phyloP scores from a whole-genome alignment of 2,113 vertebrate species.

The Anoplopoma fimbria region DNA sequence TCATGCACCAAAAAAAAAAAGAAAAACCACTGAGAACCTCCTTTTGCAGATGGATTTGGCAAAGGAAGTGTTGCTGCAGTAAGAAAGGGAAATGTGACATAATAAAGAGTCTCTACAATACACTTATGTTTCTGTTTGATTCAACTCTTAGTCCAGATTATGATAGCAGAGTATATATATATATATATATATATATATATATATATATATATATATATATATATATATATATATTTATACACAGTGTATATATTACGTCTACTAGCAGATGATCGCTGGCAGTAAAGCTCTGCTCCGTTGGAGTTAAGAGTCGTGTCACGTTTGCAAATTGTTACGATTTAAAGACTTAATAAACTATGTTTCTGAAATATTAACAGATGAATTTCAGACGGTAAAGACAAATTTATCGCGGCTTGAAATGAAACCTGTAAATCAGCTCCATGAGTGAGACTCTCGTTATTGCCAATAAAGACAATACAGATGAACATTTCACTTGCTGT shows the following conservation, averaged over 20 bases:
- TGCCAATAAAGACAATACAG: constrained; percentile 44
- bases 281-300: constrained; percentile 32
- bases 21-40: not conserved
- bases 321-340: constrained; percentile 63
- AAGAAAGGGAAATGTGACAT: not conserved
- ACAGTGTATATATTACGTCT: not conserved
- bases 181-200: constrained; percentile 5
- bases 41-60: not conserved
- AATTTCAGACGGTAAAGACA: constrained; percentile 58
- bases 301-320: constrained; percentile 52
- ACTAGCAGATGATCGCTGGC: constrained; percentile 50
- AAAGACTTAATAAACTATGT: constrained; percentile 65
- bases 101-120: not conserved
- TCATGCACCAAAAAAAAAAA: not conserved
- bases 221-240: constrained; percentile 24
- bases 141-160: constrained; percentile 5
- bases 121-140: constrained; percentile 13
- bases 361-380: constrained; percentile 67
- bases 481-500: constrained; percentile 58
- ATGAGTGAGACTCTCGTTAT: constrained; percentile 37
- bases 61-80: not conserved
- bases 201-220: constrained; percentile 9
- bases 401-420: constrained; percentile 60
- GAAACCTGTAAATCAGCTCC: constrained; percentile 68
- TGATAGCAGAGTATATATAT: not conserved